These are phyloP conservation scores for Nebria ingens DNA, from an alignment of 1,140 invertebrate genomes.

Conservation along the genomic window DNA sequence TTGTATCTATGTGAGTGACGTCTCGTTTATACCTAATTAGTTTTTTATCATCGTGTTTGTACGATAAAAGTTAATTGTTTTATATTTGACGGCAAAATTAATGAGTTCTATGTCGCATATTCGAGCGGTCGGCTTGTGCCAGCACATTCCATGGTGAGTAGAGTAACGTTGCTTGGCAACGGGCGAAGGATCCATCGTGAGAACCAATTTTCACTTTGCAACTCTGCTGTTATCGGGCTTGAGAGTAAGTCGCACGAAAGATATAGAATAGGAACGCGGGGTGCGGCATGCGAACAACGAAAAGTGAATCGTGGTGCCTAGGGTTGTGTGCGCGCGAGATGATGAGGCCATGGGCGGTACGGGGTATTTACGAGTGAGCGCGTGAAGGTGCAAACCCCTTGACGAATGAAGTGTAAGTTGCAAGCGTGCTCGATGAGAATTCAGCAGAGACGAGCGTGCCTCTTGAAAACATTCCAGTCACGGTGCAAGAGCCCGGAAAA, in stretches of 20 bases:
- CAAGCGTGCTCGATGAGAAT: background rate
- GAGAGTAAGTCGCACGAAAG: background rate
- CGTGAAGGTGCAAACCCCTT: background rate
- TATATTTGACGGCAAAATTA: conserved; percentile 1
- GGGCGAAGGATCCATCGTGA: background rate
- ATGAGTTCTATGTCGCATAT: background rate
- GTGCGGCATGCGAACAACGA: too few species aligned
- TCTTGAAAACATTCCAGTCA: conserved; percentile 5
- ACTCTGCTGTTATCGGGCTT: background rate
- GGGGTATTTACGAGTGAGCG: background rate
- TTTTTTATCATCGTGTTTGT: background rate
- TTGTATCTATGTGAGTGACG: too few species aligned
- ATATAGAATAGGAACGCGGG: too few species aligned
- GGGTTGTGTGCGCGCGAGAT: background rate
- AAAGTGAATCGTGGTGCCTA: background rate
- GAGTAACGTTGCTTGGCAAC: conserved; percentile 3
- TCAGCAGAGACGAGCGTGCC: background rate
- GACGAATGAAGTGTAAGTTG: background rate
- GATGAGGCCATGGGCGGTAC: background rate
- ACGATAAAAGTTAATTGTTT: conserved; percentile 5
- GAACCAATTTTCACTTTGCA: conserved; percentile 7
- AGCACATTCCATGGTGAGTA: background rate
- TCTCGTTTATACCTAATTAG: background rate
- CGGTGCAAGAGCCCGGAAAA: background rate
- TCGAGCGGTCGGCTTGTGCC: background rate